Evolutionary conservation across 2,888 invertebrate species (phyloP).

Genomic region (Conops quadrifasciatus): DNA sequence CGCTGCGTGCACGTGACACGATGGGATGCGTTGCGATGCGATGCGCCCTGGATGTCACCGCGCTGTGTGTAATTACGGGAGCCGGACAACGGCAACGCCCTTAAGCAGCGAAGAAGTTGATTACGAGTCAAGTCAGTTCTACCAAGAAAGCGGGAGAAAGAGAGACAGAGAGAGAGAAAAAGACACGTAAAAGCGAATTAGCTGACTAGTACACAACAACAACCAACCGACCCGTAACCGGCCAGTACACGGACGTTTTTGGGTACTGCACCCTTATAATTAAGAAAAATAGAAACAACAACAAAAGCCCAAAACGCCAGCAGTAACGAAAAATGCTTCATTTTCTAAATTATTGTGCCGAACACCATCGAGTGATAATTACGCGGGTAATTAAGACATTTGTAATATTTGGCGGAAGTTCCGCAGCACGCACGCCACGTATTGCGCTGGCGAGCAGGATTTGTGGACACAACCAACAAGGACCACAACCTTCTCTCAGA

Average conservation of each 20-base stretch:
- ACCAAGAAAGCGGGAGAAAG: too few species aligned
- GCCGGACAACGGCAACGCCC: neutral
- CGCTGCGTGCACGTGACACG: conserved; percentile 15
- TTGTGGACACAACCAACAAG: neutral
- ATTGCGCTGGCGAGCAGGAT: neutral
- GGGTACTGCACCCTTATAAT: conserved; percentile 18
- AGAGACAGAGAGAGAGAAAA: too few species aligned
- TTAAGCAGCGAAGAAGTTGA: conserved; percentile 3
- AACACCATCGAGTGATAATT: conserved; percentile 16
- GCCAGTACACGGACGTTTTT: too few species aligned
- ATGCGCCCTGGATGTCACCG: conserved; percentile 10
- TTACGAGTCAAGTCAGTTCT: conserved; percentile 3
- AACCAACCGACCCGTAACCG: too few species aligned
- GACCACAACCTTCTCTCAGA: neutral
- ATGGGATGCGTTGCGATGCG: conserved; percentile 20
- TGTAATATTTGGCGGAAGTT: conserved; percentile 23
- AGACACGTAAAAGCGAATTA: neutral
- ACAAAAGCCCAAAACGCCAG: neutral
- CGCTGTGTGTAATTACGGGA: neutral
- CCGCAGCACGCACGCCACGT: conserved; percentile 1
- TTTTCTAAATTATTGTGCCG: conserved; percentile 28
- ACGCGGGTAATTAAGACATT: conserved; percentile 30
- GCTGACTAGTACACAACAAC: too few species aligned
- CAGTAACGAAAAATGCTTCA: conserved; percentile 2
- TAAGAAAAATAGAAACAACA: neutral